Percentiles rank a stretch among this genome's conserved stretches.
These are phyloP conservation scores for Tetragnatha montana DNA, from an alignment of 2,888 invertebrate genomes.

Conservation along the genomic window DNA sequence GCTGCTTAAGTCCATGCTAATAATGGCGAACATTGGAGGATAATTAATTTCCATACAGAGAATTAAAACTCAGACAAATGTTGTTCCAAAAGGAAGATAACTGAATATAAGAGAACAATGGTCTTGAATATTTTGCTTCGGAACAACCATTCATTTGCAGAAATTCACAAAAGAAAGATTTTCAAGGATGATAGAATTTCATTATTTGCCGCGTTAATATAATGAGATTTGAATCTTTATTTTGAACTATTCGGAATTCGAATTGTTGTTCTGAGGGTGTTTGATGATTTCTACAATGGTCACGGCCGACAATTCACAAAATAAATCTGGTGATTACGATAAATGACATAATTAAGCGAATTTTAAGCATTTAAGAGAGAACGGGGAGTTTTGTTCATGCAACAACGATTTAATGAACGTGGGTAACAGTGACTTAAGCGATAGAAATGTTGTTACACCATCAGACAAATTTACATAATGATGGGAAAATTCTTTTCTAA, in stretches of 20 bases:
- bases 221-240: not conserved
- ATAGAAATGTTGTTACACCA: no score
- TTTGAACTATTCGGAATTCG: not conserved
- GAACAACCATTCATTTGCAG: not conserved
- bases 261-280: no score
- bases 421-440: no score
- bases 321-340: no score
- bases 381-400: no score
- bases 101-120: not conserved
- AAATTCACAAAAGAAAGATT: not conserved
- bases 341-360: no score
- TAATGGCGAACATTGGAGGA: not conserved
- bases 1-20: not conserved
- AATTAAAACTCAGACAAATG: not conserved
- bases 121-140: not conserved
- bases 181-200: not conserved
- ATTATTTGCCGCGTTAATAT: not conserved
- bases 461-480: no score
- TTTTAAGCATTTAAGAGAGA: no score
- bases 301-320: no score
- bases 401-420: no score
- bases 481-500: no score
- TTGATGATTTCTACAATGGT: no score
- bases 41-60: not conserved
- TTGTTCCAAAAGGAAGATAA: not conserved